Base-by-base conservation (phyloP, 2,797 vertebrate genomes). In the Nannoperca obscura region DNA sequence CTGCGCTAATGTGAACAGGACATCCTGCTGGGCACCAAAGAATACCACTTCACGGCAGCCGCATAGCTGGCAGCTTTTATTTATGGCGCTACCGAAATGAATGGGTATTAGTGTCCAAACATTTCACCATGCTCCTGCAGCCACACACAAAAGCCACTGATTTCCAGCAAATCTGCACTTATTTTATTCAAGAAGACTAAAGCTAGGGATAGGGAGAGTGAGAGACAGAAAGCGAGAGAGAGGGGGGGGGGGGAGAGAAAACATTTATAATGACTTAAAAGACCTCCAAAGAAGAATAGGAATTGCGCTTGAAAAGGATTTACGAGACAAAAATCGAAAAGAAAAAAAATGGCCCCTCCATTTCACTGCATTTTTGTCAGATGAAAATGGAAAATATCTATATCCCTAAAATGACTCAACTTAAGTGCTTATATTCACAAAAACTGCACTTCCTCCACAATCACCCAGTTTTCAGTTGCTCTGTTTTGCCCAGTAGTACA, bases 71-170 rank as follows among this genome's bases (percentile, higher is more conserved):
- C 97, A 95, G 97, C 97, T 98, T 98, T 99, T 99, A 99, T 99
- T 99, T 99, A 98, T 97, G 96, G 97, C 96, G 96, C 97, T 96
- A 96, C 96, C 96, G 95, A 99, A 99, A 99, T 99, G 98, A 99
- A 99, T 97, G 97, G 98, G 98, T 99, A 99, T 99, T 99, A 99
- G 98, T 99, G 98, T 99, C 98, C 98, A 99, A 99, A 99, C 98
- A 99, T 99, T 99, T 99, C 97, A 99, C 97, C 97, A 98, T 98
- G 97, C 97, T 98, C 97, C 97, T 95, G 97, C 96, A 96, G 97
- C 96, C 96, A 95, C 94, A 96, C 97, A 99, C 98, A 99, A 99
- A 99, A 99, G 97, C 96, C 95, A 96, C 97, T 98, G 97, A 99
- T 98, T 99, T 98, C 96, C 97, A 97, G 97, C 97, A 99, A 99